Evolutionary conservation across 2,888 invertebrate genomes (phyloP), one percentile per base, ranked within the genome.

Genomic region (Lepidocyrtinus sp.): DNA sequence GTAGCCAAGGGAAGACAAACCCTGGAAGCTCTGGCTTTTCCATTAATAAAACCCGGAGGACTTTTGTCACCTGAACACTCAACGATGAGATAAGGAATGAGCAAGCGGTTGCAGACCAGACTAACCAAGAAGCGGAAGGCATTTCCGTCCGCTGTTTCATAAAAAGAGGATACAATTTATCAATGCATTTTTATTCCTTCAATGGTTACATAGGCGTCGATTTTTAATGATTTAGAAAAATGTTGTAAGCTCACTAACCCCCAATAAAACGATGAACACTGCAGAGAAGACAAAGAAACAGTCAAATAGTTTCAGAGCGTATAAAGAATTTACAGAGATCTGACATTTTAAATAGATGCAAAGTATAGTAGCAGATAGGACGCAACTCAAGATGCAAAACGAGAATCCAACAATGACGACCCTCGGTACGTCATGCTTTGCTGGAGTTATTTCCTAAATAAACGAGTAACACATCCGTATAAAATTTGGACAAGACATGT

Each of bases 1-100:
- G 79, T 25, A 86, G 84, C 84, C 85, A 86, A 7, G 84, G 84
- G 50, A 83, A 83, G 46, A 75, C 26, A 26, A 74, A 79, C 19
- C 36, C 26, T 12, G 79, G 61, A 2, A 82, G 17, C 19, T 83
- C 81, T 15, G 76, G 27, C 25, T 77, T 80, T 27, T 82, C 79
- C 71, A 83, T 73, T 2, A 82, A 22, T 24, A 85, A 75, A 63
- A 85, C 71, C 9, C 80, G 77, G 15, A 85, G 67, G 21, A 79
- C 75, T 73, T 83, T 83, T 1, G 83, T 83, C 67, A 85, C 74
- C 70, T 85, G 85, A 69, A 81, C 80, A 24, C 82, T 79, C 17
- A 85, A 61, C 5, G 84, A 81, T 2, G 83, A 67, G 12, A 85
- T 82, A 9, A 85, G 36, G 5, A 81, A 70, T 19, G 84, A 84